phyloP scores from a whole-genome alignment of 2,797 vertebrate species.

The Silurus lanzhouensis region DNA sequence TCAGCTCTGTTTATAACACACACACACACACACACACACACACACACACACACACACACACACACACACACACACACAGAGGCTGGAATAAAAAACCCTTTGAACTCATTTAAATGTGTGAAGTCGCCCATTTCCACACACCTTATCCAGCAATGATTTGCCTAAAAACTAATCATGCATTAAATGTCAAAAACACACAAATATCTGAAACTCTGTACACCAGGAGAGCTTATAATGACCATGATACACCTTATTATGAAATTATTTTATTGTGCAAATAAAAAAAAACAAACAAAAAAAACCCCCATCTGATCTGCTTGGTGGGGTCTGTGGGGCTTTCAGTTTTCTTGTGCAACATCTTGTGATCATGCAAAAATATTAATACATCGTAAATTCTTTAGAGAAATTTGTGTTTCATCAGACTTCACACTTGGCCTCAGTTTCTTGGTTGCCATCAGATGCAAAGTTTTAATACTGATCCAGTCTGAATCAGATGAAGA shows the following conservation, averaged over 20 bases:
- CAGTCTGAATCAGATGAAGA: background rate
- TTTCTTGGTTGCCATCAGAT: background rate
- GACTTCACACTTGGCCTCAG: conserved; percentile 1
- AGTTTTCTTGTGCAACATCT: conserved; percentile 2
- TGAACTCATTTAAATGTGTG: background rate
- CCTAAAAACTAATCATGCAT: background rate
- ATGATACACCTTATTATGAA: background rate
- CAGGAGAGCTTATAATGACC: background rate
- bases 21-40: too few species aligned
- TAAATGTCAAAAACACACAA: too few species aligned
- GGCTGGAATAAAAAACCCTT: background rate
- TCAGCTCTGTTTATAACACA: background rate
- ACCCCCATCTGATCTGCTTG: too few species aligned
- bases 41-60: too few species aligned
- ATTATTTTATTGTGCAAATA: background rate
- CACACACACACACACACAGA: background rate
- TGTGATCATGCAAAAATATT: conserved; percentile 15
- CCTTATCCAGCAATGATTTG: background rate
- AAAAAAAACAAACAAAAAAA: too few species aligned
- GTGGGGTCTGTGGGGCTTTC: background rate
- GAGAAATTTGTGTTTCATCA: conserved; percentile 25
- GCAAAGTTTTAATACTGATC: background rate
- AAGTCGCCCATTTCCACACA: background rate
- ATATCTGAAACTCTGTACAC: background rate
- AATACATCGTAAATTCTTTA: background rate